These are phyloP conservation scores for Hemicrepidius hirtus DNA, from an alignment of 2,888 invertebrate genomes.

Conservation along the genomic window DNA sequence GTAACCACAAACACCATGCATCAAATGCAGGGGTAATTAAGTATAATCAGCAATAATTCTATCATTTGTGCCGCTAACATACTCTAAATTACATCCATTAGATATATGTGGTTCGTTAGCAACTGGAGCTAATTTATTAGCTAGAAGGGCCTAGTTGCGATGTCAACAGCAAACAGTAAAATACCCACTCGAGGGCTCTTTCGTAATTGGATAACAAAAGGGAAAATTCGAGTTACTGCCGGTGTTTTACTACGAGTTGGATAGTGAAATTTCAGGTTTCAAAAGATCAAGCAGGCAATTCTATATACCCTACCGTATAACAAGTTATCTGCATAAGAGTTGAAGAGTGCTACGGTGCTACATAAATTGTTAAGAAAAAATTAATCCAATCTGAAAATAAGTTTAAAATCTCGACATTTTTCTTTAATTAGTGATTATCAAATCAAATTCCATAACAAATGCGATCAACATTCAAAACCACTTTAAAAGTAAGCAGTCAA, in stretches of 20 bases:
- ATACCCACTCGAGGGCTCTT: conserved; percentile 15
- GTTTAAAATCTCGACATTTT: too few relatives aligned
- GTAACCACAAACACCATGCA: conserved; percentile 2
- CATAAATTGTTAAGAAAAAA: too few relatives aligned
- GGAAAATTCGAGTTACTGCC: background rate
- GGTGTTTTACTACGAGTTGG: background rate
- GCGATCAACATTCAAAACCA: too few relatives aligned
- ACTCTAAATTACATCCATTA: conserved; percentile 16
- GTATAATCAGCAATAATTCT: conserved; percentile 14
- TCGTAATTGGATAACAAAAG: conserved; percentile 13
- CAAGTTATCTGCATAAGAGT: background rate
- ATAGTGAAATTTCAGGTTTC: background rate
- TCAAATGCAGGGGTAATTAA: conserved; percentile 20
- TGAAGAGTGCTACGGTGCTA: too few relatives aligned
- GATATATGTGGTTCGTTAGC: conserved; percentile 6
- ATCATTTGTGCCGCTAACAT: background rate
- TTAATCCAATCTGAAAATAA: too few relatives aligned
- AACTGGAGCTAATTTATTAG: conserved; percentile 21
- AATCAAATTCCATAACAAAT: too few relatives aligned
- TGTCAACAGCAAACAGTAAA: conserved; percentile 10
- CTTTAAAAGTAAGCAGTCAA: too few relatives aligned
- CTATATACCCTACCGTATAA: background rate
- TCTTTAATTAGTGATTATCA: too few relatives aligned
- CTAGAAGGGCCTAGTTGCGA: conserved; percentile 5
- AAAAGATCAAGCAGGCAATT: background rate